Evolutionary conservation across 2,797 vertebrate species (phyloP).

Genomic region (Sebastes minor): DNA sequence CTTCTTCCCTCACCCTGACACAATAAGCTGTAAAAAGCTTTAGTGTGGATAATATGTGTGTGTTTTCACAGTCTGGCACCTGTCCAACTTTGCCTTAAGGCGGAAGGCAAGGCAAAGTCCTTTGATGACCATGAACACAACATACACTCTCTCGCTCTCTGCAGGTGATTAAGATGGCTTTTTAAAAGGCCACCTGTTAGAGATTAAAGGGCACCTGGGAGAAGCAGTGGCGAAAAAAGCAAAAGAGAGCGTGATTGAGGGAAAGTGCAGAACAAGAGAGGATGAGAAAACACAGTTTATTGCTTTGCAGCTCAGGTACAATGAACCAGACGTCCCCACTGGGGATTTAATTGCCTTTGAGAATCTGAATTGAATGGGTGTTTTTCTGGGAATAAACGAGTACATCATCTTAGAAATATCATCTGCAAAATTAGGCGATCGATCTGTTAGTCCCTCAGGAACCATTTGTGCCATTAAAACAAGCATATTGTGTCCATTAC

Average conservation of each 20-base stretch:
- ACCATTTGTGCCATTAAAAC: no score
- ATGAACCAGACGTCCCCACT: background rate
- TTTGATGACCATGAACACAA: conserved; percentile 70
- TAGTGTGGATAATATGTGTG: conserved; percentile 20
- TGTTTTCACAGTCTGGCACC: conserved; percentile 67
- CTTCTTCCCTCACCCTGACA: conserved; percentile 56
- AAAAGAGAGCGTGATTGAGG: conserved; percentile 30
- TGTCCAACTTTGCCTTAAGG: conserved; percentile 71
- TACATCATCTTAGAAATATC: background rate
- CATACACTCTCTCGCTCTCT: conserved; percentile 35
- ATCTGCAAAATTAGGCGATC: background rate
- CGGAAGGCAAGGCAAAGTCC: conserved; percentile 54
- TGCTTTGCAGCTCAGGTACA: conserved; percentile 28
- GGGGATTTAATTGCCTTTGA: conserved; percentile 3
- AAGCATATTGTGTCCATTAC: no score
- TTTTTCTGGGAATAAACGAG: background rate
- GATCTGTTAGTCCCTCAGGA: background rate
- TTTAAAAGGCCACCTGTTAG: conserved; percentile 87
- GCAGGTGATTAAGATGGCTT: conserved; percentile 82
- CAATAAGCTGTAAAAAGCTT: conserved; percentile 70
- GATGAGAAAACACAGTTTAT: conserved; percentile 27
- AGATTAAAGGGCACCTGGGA: conserved; percentile 86
- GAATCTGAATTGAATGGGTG: background rate
- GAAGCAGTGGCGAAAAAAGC: conserved; percentile 45
- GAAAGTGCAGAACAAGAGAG: conserved; percentile 40